These are phyloP conservation scores for Misgurnus anguillicaudatus DNA, from an alignment of 2,113 vertebrate species.

Conservation along the genomic window DNA sequence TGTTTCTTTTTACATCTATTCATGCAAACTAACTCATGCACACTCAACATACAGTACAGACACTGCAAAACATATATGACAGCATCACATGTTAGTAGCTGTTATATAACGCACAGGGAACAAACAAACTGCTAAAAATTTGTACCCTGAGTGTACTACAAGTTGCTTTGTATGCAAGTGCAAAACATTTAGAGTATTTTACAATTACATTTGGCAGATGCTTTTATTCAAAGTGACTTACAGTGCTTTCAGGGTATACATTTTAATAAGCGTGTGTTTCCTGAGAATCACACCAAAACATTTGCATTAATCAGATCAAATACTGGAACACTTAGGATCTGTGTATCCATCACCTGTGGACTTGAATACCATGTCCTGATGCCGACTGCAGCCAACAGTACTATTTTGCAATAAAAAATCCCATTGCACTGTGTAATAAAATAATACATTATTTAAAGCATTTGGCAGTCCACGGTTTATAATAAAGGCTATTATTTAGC, in stretches of 20 bases:
- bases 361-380: not conserved
- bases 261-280: no score
- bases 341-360: not conserved
- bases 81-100: not conserved
- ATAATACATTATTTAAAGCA: not conserved
- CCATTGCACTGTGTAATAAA: not conserved
- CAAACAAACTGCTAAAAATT: no score
- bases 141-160: no score
- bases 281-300: no score
- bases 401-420: not conserved
- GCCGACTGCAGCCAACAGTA: not conserved
- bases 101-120: conserved; percentile 10
- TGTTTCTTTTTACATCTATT: not conserved
- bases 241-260: no score
- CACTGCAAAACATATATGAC: not conserved
- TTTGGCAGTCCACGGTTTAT: not conserved
- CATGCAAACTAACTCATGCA: not conserved
- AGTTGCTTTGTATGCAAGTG: no score
- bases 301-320: no score
- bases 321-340: no score
- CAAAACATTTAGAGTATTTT: no score
- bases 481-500: not conserved
- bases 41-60: not conserved
- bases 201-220: no score
- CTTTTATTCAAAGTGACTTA: no score